Evolutionary conservation across 2,888 invertebrate species (phyloP), one percentile per base, ranked within the genome.

Genomic region (Drosophila austrosaltans): DNA sequence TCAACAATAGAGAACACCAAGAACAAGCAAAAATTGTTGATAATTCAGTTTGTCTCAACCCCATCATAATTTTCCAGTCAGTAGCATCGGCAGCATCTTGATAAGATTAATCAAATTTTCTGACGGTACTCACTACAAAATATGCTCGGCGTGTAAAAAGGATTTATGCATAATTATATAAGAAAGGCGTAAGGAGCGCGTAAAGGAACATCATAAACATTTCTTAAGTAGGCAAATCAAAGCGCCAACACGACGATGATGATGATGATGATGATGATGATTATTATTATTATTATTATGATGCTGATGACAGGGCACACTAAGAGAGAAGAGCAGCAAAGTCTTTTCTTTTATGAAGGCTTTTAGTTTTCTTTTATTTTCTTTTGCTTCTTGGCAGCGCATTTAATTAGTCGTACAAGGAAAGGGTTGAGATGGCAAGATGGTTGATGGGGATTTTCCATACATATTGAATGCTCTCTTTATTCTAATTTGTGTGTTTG

Each of bases 61-160:
- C 72, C 53, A 48, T 40, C 60, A 32, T 3, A 32, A 16, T 7
- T 48, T 48, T 36, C 36, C 36, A 36, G 36, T 36, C 36, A 36
- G 40, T 56, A 39, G 28, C 25, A 5, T 44, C 60, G 22, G 30
- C 20, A 71, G 75, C 75, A 75, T 75, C 91, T 89, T 91, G 91
- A 91, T 91, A 90, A 92, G 91, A 91, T 91, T 92, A 91, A 91
- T 91, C 91, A 92, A 92, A 92, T 92, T 92, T 91, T 91, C 91
- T 90, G 87, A 89, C 69, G 64, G 67, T 57, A 76, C 86, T 82
- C 87, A 81, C 87, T 82, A 82, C 82, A 82, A 89, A 87, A 87
- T 87, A 90, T 89, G 89, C 89, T 77, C 74, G 76, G 82, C 84
- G 87, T 82, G 89, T 83, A 89, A 84, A 89, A 84, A 75, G 89